A percentile compares a stretch with the other conserved stretches of the same genome.
These are phyloP conservation scores for Enteromius unitaeniatus DNA, from an alignment of 2,797 vertebrate genomes.

Conservation along the genomic window DNA sequence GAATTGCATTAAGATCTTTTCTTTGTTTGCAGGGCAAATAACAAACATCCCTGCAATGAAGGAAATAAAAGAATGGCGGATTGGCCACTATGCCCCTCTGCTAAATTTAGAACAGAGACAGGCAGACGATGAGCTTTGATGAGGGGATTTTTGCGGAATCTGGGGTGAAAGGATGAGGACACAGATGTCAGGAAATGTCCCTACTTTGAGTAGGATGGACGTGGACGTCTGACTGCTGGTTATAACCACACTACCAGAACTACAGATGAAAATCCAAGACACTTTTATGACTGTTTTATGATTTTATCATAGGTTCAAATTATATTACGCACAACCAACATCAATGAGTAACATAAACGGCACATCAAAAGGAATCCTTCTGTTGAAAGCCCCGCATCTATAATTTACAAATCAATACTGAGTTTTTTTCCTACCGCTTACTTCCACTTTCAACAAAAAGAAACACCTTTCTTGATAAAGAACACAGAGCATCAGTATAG, in stretches of 20 bases:
- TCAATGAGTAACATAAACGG: background rate
- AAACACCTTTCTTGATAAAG: background rate
- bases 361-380: background rate
- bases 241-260: background rate
- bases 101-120: slow-evolving; percentile 47
- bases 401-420: background rate
- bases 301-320: background rate
- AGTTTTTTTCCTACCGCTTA: background rate
- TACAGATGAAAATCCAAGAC: background rate
- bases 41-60: background rate
- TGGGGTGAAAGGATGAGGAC: slow-evolving; percentile 64
- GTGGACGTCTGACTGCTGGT: background rate
- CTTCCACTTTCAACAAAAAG: background rate
- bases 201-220: slow-evolving; percentile 46
- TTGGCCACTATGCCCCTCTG: background rate
- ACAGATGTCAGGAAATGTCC: slow-evolving; percentile 70
- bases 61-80: background rate
- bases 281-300: background rate
- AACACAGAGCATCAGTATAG: slow-evolving; percentile 56
- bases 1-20: background rate
- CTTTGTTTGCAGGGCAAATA: background rate
- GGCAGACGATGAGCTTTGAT: slow-evolving; percentile 39
- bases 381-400: background rate
- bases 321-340: background rate
- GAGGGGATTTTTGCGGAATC: slow-evolving; percentile 57